Conservation (phyloP, 2,888 invertebrate genomes). For the Neoitamus cyanurus region DNA sequence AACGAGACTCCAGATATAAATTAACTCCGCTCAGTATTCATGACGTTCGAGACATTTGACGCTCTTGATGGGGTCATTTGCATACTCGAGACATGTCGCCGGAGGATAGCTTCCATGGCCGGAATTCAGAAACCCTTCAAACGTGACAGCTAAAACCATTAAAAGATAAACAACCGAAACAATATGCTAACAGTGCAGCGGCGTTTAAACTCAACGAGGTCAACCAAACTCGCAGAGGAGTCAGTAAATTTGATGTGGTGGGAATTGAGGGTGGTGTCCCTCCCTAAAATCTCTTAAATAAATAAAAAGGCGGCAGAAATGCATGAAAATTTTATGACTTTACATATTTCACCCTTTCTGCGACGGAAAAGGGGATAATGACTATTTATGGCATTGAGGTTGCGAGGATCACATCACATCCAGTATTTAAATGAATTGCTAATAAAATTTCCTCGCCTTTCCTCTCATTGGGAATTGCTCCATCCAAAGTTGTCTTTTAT, state of each 20-base stretch:
- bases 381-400: background rate
- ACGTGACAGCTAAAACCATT: slow-evolving; percentile 50
- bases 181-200: slow-evolving; percentile 30
- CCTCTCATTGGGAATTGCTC: too few relatives aligned
- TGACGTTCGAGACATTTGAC: background rate
- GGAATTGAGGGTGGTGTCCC: background rate
- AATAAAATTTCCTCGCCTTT: background rate
- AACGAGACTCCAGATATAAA: slow-evolving; percentile 35
- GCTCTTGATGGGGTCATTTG: slow-evolving; percentile 45
- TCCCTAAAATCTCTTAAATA: background rate
- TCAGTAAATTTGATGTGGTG: background rate
- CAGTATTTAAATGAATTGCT: background rate
- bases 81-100: slow-evolving; percentile 49
- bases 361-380: background rate
- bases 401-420: background rate
- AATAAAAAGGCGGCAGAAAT: background rate
- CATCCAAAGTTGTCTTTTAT: background rate
- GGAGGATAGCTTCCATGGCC: slow-evolving; percentile 35
- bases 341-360: background rate
- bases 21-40: slow-evolving; percentile 38
- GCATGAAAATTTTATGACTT: background rate
- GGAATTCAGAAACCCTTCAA: slow-evolving; percentile 24
- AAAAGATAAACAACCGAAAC: slow-evolving; percentile 50
- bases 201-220: background rate
- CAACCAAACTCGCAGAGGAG: background rate